Evolutionary conservation across 1,140 invertebrate genomes (phyloP).

Genomic region (Polyergus mexicanus): DNA sequence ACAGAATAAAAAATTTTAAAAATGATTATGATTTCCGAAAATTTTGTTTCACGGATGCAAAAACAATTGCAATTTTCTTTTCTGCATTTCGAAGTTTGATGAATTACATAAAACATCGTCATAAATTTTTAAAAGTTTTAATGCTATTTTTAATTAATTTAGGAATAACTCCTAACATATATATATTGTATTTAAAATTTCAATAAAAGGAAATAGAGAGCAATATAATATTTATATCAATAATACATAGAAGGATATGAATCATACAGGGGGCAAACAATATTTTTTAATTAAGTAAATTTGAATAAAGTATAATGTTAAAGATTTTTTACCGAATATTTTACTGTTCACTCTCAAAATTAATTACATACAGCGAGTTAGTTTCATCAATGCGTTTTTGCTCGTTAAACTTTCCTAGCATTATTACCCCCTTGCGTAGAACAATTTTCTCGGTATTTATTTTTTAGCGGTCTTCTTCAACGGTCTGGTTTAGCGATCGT

Average conservation of each 20-base stretch:
- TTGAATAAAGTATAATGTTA: background rate
- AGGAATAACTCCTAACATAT: background rate
- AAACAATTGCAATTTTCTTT: background rate
- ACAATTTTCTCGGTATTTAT: background rate
- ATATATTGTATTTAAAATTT: background rate
- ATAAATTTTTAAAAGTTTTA: background rate
- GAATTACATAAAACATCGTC: background rate
- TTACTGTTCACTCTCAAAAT: background rate
- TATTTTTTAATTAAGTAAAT: conserved; percentile 5
- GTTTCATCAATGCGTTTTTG: background rate
- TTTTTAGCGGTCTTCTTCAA: conserved; percentile 36
- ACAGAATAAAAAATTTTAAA: background rate
- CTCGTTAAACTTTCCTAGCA: background rate
- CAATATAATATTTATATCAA: background rate
- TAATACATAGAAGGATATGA: background rate
- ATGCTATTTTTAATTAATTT: too few relatives aligned
- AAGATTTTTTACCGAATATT: background rate
- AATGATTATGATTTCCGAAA: background rate
- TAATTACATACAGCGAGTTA: background rate
- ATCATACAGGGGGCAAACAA: background rate
- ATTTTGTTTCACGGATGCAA: background rate
- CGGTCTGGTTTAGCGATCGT: conserved; percentile 1
- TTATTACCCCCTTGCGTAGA: background rate
- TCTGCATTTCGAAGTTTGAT: background rate
- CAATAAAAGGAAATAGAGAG: background rate